These are phyloP conservation scores for Bellardia pandia DNA, from an alignment of 2,888 invertebrate species.

Conservation along the genomic window DNA sequence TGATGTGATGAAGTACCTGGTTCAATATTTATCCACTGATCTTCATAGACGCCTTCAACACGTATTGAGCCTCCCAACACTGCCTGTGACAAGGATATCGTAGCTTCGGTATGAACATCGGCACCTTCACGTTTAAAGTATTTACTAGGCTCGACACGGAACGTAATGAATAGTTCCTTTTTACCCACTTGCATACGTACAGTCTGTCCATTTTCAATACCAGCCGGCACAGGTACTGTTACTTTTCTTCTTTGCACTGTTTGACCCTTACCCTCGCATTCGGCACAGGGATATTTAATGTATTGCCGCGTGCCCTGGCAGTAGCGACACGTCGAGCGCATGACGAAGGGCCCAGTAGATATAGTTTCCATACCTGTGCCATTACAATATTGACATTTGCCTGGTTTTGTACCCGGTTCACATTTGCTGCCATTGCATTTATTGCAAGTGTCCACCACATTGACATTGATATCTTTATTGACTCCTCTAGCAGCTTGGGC, in stretches of 20 bases:
- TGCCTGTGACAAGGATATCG: slow-evolving; percentile 95
- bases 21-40: slow-evolving; percentile 94
- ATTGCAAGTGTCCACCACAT: slow-evolving; percentile 96
- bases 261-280: slow-evolving; percentile 97
- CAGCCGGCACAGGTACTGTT: slow-evolving; percentile 97
- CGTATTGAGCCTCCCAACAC: slow-evolving; percentile 96
- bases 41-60: slow-evolving; percentile 97
- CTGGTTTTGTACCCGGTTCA: slow-evolving; percentile 96
- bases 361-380: slow-evolving; percentile 98
- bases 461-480: slow-evolving; percentile 96
- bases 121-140: slow-evolving; percentile 97
- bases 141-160: slow-evolving; percentile 92
- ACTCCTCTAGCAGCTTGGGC: slow-evolving; percentile 97
- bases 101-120: slow-evolving; percentile 97
- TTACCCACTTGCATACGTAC: slow-evolving; percentile 96
- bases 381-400: slow-evolving; percentile 95
- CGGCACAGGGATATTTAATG: slow-evolving; percentile 95
- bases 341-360: slow-evolving; percentile 96
- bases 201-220: slow-evolving; percentile 98
- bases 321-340: slow-evolving; percentile 97
- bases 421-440: slow-evolving; percentile 94
- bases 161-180: slow-evolving; percentile 96
- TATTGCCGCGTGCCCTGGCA: slow-evolving; percentile 94
- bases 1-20: slow-evolving; percentile 97
- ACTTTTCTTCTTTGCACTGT: slow-evolving; percentile 94